Conservation (phyloP, 2,797 vertebrate genomes). For the Sorex maritimensis region DNA sequence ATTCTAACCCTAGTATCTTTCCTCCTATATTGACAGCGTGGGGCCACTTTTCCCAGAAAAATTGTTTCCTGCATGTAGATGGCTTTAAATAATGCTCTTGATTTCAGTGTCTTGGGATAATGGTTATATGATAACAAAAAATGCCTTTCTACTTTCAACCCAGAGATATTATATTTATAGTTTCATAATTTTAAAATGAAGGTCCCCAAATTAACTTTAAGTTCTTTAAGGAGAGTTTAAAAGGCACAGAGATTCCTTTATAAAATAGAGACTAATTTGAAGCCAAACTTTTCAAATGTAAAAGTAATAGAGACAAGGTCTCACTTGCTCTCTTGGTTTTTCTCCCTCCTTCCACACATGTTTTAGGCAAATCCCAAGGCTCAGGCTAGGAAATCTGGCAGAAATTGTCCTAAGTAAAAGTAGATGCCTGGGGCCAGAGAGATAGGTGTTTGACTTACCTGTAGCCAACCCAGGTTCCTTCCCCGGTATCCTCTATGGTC, state of each 20-base stretch:
- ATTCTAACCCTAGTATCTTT: background rate
- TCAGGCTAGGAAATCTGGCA: constrained; percentile 57
- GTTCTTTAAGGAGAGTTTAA: constrained; percentile 47
- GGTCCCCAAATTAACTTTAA: background rate
- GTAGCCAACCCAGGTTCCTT: no score
- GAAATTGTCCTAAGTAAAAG: constrained; percentile 15
- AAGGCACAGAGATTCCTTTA: background rate
- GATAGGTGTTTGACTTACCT: no score
- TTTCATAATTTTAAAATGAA: constrained; percentile 63
- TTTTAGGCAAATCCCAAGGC: background rate
- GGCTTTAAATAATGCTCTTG: constrained; percentile 5
- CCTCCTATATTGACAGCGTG: background rate
- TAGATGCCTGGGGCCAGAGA: no score
- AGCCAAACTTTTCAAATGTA: constrained; percentile 19
- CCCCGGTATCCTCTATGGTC: no score
- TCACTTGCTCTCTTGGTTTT: background rate
- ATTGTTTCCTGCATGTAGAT: background rate
- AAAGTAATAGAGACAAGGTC: constrained; percentile 17
- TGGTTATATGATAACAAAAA: constrained; percentile 21
- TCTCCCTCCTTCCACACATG: background rate
- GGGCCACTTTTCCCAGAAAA: constrained; percentile 14
- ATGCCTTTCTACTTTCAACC: constrained; percentile 43
- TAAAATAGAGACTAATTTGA: background rate
- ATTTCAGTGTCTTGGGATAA: constrained; percentile 36
- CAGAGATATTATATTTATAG: background rate